Evolutionary conservation across 2,113 vertebrate genomes (phyloP).

Genomic region (Scopus umbretta): DNA sequence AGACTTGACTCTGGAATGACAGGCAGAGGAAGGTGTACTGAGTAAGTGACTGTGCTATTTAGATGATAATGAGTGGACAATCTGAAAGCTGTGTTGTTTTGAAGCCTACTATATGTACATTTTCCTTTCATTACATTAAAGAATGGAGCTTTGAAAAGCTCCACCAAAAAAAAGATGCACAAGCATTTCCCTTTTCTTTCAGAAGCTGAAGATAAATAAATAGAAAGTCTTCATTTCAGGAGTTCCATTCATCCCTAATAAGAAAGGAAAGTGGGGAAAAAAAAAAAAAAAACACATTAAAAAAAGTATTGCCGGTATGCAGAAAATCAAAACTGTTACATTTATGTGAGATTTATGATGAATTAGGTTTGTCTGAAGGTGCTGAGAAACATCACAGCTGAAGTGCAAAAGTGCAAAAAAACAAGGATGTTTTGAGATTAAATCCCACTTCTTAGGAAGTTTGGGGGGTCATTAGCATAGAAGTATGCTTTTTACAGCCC

Average conservation of each 20-base stretch:
- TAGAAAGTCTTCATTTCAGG: background rate
- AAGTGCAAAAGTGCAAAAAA: background rate
- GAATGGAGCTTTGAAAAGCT: background rate
- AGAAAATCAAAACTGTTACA: background rate
- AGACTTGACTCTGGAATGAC: constrained; percentile 5
- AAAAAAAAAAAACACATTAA: background rate
- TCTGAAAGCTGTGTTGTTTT: constrained; percentile 38
- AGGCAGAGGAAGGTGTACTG: constrained; percentile 1
- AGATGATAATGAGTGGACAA: background rate
- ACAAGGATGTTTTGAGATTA: background rate
- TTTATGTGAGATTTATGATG: background rate
- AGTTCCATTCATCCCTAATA: background rate
- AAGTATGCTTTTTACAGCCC: background rate
- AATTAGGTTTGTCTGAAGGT: background rate
- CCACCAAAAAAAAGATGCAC: background rate
- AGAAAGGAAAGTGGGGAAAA: background rate
- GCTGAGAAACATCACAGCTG: background rate
- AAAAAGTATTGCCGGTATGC: background rate
- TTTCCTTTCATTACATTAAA: constrained; percentile 47
- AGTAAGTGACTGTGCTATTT: constrained; percentile 25
- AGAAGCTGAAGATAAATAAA: constrained; percentile 12
- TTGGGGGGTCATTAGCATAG: background rate
- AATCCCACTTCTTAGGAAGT: background rate
- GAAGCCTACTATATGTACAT: background rate
- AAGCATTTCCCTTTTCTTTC: background rate